Conservation (phyloP, 2,113 vertebrate genomes). For the Cebus imitator region DNA sequence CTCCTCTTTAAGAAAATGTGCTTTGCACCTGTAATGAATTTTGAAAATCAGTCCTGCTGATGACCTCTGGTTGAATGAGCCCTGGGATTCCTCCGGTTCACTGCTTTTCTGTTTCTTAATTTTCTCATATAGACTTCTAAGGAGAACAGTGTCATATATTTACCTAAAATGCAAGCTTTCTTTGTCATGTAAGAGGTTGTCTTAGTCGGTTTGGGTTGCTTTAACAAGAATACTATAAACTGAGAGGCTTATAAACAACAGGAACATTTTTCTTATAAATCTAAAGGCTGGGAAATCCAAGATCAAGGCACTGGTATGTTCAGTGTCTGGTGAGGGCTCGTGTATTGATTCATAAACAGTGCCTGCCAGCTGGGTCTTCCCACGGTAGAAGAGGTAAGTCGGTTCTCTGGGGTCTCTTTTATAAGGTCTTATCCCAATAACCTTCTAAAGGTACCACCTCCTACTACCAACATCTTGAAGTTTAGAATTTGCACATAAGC, state of each 20-base stretch:
- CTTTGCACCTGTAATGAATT: background rate
- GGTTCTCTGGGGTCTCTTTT: background rate
- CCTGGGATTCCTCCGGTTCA: rapidly evolving
- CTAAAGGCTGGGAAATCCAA: background rate
- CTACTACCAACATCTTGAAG: background rate
- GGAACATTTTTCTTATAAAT: background rate
- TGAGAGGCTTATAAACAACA: background rate
- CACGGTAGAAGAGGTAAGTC: rapidly evolving
- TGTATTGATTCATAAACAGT: background rate
- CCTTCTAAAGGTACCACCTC: background rate
- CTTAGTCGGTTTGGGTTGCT: background rate
- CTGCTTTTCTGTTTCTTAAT: background rate
- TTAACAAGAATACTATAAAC: background rate
- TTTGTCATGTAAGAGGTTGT: background rate
- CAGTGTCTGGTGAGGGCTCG: rapidly evolving
- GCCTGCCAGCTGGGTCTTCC: background rate
- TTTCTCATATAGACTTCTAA: background rate
- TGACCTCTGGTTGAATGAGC: background rate
- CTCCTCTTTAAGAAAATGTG: background rate
- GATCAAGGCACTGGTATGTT: background rate
- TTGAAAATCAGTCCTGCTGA: background rate
- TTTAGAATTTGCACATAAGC: background rate
- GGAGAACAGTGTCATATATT: background rate
- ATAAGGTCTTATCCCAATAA: background rate
- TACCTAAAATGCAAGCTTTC: background rate